These are phyloP conservation scores for Pardalotus punctatus DNA, from an alignment of 2,113 vertebrate species.

Conservation along the genomic window DNA sequence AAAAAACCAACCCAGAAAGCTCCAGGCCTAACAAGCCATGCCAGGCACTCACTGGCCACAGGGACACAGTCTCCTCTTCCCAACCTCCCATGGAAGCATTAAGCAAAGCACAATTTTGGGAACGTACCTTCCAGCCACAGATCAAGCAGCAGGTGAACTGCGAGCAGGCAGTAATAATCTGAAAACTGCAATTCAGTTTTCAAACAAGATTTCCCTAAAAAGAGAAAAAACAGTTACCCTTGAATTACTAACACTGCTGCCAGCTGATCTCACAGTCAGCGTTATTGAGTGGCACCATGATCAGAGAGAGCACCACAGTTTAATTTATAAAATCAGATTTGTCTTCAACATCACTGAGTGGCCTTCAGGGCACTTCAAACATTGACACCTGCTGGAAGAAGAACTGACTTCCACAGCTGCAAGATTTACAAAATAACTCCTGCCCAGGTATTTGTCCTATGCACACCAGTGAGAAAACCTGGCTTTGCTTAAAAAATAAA, in stretches of 20 bases:
- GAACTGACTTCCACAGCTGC: background rate
- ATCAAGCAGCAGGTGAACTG: slow-evolving; percentile 92
- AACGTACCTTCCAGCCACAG: slow-evolving; percentile 88
- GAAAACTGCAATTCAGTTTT: slow-evolving; percentile 97
- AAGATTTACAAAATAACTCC: background rate
- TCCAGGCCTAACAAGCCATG: background rate
- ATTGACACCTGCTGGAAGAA: background rate
- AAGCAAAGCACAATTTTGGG: background rate
- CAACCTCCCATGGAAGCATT: background rate
- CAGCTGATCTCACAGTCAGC: background rate
- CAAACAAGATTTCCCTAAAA: slow-evolving; percentile 85
- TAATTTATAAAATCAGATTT: background rate
- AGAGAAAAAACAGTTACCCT: background rate
- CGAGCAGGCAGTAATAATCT: slow-evolving; percentile 96
- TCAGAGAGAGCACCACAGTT: background rate
- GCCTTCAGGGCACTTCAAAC: background rate
- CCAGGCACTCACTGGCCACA: background rate
- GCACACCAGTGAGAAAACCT: background rate
- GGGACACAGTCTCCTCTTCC: background rate
- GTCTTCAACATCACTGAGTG: background rate
- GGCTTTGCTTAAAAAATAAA: background rate
- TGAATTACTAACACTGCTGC: background rate
- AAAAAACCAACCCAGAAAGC: background rate
- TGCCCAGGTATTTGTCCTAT: background rate
- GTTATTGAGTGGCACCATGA: background rate